Base-by-base conservation (phyloP, 2,797 vertebrate genomes). In the Argya squamiceps region DNA sequence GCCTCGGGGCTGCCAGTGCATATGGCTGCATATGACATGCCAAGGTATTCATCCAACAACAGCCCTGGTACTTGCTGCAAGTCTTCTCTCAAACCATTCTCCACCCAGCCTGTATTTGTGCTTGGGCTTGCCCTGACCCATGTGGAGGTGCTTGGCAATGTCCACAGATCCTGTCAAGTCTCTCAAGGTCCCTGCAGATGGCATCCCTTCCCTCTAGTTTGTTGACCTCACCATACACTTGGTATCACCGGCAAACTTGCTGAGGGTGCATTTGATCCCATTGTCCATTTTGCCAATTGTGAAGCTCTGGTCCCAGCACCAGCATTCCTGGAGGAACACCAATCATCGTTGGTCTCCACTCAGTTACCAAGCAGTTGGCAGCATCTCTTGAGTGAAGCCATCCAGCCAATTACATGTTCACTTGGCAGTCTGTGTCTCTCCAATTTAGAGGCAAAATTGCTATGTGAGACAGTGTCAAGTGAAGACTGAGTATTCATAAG, bases 111-210 rank as follows among this genome's bases (percentile, higher is more conserved):
- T 22, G 7, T 64, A 49, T 65, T 36, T 36, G 17, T 32, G 21
- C 16, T 58, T 49, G 26, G 26, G 26, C 18, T 27, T 50, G 17
- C 12, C 44, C 52, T 0, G 0, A 21, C 14, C 36, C 5, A 3
- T 12, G 27, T 27, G n/a, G 26, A 37, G 32, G 14, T 36, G 20
- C 14, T 49, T 58, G n/a, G 2, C 21, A 36, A 18, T 17, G 26
- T 21, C 22, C 26, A 58, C 7, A 32, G 14, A 16, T 8, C 22
- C 37, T 27, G 32, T 27, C 46, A 50, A 44, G 10, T 15, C 32
- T 67, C 15, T 37, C 32, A 41, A 26, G 50, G 30, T 30, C 11
- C 11, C 26, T 34, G 21, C 14, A 23, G 13, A 34, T 14, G 20
- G 7, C 24, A 41, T 47, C 41, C 7, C 30, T 47, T 74, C 43